Base-by-base conservation (phyloP, 1,140 invertebrate species). In the Batillaria attramentaria region DNA sequence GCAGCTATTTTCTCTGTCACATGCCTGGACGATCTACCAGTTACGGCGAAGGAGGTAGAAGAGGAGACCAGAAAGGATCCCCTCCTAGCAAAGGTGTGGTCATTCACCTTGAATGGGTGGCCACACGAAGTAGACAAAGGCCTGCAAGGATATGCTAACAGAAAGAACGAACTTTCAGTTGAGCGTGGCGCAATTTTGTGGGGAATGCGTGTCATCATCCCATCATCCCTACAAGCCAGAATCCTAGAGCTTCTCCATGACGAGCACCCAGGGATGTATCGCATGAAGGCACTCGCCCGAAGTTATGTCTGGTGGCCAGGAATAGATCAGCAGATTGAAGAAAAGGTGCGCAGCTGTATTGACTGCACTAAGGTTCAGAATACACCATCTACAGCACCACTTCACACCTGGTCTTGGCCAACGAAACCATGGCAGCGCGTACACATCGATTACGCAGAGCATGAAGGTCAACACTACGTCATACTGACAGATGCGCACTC, bases 211-310 rank as follows among this genome's bases (percentile, higher is more conserved):
- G 77, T 84, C 20, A 78, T 92, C 16, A 88, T 93, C 35, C 92
- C 93, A 42, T 85, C 90, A 83, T 72, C 46, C 31, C 77, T 91
- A 54, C 87, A 85, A 66, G 31, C 81, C 18, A 43, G 83, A 72
- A 83, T 92, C 16, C 77, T 92, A 6, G 72, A 90, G 28, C 84
- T 90, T 75, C 82, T 93, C 24, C 92, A 93, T 85, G 73, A 78
- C 18, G 90, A 88, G 4, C 93, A 94, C 83, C 88, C 90, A 4
- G 92, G 93, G 6, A 91, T 93, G 13, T 89, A 90, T 0, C 87
- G 85, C 0, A 94, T 93, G 92, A 94, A 94, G 85, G 80, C 86
- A 1, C 66, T 92, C 24, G 87, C 93, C 2, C 68, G 92, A 28
- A 86, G 83, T 20, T 92, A 93, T 83, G 88, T 93, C 6, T 93